Conservation (phyloP, 1,140 invertebrate species). For the Tribolium castaneum region DNA sequence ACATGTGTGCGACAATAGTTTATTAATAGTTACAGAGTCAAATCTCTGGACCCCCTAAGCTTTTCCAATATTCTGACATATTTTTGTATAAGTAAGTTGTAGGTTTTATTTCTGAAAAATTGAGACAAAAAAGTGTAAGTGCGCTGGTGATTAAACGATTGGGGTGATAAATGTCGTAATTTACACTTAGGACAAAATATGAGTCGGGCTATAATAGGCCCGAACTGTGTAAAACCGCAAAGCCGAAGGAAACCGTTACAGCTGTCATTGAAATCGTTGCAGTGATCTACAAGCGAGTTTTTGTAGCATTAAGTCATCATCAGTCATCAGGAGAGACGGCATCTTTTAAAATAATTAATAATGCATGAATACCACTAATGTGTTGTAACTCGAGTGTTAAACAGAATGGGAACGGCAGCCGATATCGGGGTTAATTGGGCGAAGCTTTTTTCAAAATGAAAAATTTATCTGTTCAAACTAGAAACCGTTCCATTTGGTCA, state of each 20-base stretch:
- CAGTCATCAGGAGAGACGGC: conserved; percentile 29
- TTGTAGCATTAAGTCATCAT: conserved; percentile 27
- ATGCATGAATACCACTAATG: conserved; percentile 28
- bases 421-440: neutral
- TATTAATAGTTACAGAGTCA: no score
- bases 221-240: neutral
- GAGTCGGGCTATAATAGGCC: neutral
- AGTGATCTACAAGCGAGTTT: neutral
- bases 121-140: no score
- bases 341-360: conserved; percentile 33
- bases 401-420: neutral
- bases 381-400: neutral
- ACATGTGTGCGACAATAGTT: conserved; percentile 1
- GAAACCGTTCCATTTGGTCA: neutral
- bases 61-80: no score
- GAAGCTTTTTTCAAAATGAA: conserved; percentile 8
- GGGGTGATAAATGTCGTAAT: neutral
- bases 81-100: no score
- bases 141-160: neutral
- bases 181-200: neutral
- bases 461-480: conserved; percentile 14
- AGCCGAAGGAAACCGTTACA: neutral
- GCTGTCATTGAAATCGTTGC: conserved; percentile 15
- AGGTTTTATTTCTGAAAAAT: no score
- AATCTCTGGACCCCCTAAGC: no score